Conservation (phyloP, 2,113 vertebrate species). For the Thryonomys swinderianus region DNA sequence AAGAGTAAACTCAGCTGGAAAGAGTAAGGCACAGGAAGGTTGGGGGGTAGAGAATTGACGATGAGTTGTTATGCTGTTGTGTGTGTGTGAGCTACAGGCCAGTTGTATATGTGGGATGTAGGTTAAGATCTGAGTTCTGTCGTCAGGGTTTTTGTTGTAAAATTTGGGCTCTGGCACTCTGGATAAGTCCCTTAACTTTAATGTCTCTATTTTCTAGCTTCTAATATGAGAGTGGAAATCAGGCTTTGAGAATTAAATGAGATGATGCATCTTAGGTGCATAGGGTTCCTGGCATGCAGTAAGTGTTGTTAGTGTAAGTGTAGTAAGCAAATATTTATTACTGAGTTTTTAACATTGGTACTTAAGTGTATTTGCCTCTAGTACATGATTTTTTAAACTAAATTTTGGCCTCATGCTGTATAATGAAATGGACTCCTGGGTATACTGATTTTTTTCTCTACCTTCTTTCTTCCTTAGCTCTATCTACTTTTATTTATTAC, state of each 20-base stretch:
- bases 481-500: neutral
- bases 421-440: neutral
- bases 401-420: neutral
- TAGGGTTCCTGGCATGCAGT: neutral
- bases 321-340: conserved; percentile 34
- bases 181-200: neutral
- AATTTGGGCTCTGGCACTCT: neutral
- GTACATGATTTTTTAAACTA: conserved; percentile 27
- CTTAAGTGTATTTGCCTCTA: conserved; percentile 41
- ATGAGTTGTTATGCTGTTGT: neutral
- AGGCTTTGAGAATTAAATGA: conserved; percentile 49
- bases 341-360: neutral
- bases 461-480: neutral
- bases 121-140: neutral
- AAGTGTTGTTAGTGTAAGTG: conserved; percentile 38
- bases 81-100: neutral
- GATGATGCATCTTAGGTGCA: neutral
- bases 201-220: neutral
- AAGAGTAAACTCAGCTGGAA: neutral
- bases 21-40: neutral
- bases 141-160: conserved; percentile 23
- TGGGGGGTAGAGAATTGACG: neutral
- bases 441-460: neutral
- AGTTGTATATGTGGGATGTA: neutral
- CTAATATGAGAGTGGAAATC: conserved; percentile 2